These are phyloP conservation scores for Camptogramma bilineatum DNA, from an alignment of 2,888 invertebrate genomes.

Conservation along the genomic window DNA sequence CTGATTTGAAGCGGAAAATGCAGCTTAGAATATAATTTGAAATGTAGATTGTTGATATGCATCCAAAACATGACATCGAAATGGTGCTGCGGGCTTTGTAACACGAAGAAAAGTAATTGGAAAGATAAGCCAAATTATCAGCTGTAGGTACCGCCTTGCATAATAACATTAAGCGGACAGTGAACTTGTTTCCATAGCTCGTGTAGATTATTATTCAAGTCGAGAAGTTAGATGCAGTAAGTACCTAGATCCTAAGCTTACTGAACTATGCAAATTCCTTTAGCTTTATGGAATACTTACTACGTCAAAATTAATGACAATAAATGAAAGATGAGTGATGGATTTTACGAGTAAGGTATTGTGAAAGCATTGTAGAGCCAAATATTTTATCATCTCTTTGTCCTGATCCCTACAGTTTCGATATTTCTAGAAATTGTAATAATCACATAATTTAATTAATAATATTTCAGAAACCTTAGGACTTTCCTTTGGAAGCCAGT, in stretches of 20 bases:
- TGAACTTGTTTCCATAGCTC: conserved; percentile 65
- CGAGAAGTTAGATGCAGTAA: neutral
- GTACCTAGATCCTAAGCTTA: neutral
- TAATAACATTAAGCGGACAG: conserved; percentile 67
- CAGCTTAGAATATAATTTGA: neutral
- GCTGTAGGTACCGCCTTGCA: conserved; percentile 53
- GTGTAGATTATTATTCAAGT: conserved; percentile 27
- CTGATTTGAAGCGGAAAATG: neutral
- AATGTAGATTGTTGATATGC: neutral
- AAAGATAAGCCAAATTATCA: conserved; percentile 47
- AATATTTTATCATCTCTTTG: neutral
- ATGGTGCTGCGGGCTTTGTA: conserved; percentile 5
- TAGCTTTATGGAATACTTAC: neutral
- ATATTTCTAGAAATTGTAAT: too few relatives aligned
- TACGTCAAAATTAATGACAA: neutral
- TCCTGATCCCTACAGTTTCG: too few relatives aligned
- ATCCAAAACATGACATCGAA: neutral
- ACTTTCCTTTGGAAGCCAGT: too few relatives aligned
- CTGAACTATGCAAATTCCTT: neutral
- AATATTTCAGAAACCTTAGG: too few relatives aligned
- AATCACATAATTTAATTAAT: too few relatives aligned
- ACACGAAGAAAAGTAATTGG: conserved; percentile 33
- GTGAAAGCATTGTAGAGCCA: neutral
- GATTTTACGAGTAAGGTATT: neutral
- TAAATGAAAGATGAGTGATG: neutral